Evolutionary conservation across 2,888 invertebrate species (phyloP), one percentile per base, ranked within the genome.

Genomic region (Scotopteryx bipunctaria): DNA sequence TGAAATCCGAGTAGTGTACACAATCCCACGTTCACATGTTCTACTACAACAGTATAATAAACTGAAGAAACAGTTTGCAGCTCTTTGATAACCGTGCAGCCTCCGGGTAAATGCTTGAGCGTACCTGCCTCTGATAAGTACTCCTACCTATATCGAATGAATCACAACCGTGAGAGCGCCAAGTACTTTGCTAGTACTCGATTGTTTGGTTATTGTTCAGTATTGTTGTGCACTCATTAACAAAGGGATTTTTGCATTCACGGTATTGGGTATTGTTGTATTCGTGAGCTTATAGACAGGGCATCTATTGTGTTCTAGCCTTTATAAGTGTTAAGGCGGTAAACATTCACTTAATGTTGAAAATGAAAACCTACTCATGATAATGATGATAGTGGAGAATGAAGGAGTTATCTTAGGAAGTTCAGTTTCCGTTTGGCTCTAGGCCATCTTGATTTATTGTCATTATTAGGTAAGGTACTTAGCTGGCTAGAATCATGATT

Each of bases 201-300:
- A 23, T 16, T 44, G 38, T 53, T 29, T 27, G 36, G 11, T 19
- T 41, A 48, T 36, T 41, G 52, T 47, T 32, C 40, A 44, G 31
- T 52, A 54, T 52, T 55, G 55, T 57, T 50, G 47, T 37, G 55
- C 38, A 25, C 27, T 38, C 16, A 33, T 38, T 37, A 55, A 49
- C 54, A 59, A 52, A 57, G 38, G 48, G 49, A 33, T 52, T 33
- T 44, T 45, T 38, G 31, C 23, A 25, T 36, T 25, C 43, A 25
- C 5, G 29, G 25, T 21, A 48, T 37, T 35, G 47, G 29, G 33
- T 45, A 55, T 61, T 61, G 56, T 59, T 45, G 36, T 4, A 5
- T 25, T 16, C 32, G 46, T 27, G 46, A 3, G 35, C 38, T 32
- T n/a, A 19, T n/a, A 9, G 15, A 14, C 17, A 23, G 16, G 25